These are phyloP conservation scores for Sinohyriopsis cumingii DNA, from an alignment of 2,888 invertebrate genomes.

Conservation along the genomic window DNA sequence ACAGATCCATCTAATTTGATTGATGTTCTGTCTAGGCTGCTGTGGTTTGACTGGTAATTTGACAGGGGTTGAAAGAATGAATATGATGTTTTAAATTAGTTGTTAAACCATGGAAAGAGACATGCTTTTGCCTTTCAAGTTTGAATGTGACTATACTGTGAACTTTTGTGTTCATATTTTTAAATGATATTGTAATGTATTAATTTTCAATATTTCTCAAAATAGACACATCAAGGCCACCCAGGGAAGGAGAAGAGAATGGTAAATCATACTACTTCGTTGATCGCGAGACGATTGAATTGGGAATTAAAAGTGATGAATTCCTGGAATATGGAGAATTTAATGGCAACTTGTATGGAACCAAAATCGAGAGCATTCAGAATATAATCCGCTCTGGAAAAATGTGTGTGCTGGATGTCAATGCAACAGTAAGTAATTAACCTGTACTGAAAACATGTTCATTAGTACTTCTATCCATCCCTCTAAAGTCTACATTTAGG, in stretches of 20 bases:
- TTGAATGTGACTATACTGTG: too few species aligned
- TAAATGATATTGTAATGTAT: too few species aligned
- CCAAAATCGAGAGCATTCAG: slow-evolving; percentile 93
- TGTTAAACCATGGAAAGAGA: too few species aligned
- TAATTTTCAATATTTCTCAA: slow-evolving; percentile 4
- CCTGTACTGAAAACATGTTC: background rate
- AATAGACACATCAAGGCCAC: slow-evolving; percentile 93
- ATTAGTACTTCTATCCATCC: background rate
- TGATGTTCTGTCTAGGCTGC: too few species aligned
- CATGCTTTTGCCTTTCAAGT: too few species aligned
- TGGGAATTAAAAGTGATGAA: slow-evolving; percentile 91
- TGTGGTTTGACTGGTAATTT: too few species aligned
- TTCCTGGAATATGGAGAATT: slow-evolving; percentile 99
- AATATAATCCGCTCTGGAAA: slow-evolving; percentile 95
- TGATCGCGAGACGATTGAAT: slow-evolving; percentile 93
- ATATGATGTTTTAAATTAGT: too few species aligned
- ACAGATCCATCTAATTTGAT: too few species aligned
- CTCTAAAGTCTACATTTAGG: too few species aligned
- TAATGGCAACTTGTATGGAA: slow-evolving; percentile 97
- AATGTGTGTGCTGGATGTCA: slow-evolving; percentile 97
- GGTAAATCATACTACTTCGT: slow-evolving; percentile 99
- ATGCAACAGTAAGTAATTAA: slow-evolving; percentile 78
- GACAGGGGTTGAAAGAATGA: too few species aligned
- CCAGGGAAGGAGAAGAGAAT: slow-evolving; percentile 94
- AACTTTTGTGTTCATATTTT: too few species aligned